These are phyloP conservation scores for Pandemis cinnamomeana DNA, from an alignment of 2,888 invertebrate genomes.

Conservation along the genomic window DNA sequence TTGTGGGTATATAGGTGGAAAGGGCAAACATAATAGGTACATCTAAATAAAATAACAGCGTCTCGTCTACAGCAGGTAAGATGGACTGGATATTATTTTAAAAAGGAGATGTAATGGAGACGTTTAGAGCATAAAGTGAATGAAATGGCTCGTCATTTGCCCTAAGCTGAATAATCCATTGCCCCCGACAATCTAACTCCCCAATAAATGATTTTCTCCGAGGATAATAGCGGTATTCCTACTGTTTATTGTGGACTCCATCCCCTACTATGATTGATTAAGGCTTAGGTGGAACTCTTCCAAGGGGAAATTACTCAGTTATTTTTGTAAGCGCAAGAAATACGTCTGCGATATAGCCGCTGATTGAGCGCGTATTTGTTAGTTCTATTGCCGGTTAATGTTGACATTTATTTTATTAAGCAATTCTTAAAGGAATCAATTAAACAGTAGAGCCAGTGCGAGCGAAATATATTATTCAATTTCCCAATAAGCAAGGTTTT, in stretches of 20 bases:
- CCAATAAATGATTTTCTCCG: conserved; percentile 69
- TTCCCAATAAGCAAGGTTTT: not conserved
- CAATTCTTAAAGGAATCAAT: conserved; percentile 7
- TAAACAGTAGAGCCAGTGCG: not conserved
- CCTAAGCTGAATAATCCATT: conserved; percentile 59
- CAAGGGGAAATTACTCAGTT: conserved; percentile 68
- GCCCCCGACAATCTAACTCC: conserved; percentile 57
- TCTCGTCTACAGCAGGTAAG: not conserved
- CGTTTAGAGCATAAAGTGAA: conserved; percentile 23
- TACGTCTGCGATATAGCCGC: conserved; percentile 13
- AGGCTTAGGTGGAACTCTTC: conserved; percentile 70
- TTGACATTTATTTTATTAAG: conserved; percentile 19
- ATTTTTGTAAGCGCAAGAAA: conserved; percentile 51
- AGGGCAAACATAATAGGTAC: not conserved
- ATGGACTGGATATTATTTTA: conserved; percentile 6
- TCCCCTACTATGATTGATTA: conserved; percentile 72
- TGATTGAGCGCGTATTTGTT: conserved; percentile 23
- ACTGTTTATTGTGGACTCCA: conserved; percentile 72
- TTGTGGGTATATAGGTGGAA: too few relatives aligned
- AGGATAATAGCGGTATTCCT: conserved; percentile 69
- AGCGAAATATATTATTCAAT: not conserved
- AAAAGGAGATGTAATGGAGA: conserved; percentile 3
- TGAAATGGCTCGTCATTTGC: conserved; percentile 33
- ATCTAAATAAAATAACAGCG: not conserved
- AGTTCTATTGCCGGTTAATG: conserved; percentile 17